These are phyloP conservation scores for Sphinx pinastri DNA, from an alignment of 2,888 invertebrate genomes.

Conservation along the genomic window DNA sequence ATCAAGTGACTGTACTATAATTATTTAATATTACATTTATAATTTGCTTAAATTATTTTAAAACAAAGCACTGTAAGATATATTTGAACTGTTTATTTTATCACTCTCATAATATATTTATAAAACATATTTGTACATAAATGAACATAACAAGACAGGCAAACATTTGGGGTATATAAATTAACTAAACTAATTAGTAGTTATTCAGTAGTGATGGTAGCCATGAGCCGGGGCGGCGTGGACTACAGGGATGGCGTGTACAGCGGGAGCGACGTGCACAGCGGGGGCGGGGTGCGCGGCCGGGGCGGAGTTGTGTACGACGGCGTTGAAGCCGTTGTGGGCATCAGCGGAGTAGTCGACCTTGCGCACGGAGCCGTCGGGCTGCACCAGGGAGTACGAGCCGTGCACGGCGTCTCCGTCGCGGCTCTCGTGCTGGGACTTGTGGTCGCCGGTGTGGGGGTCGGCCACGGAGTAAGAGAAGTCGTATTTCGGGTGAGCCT, in stretches of 20 bases:
- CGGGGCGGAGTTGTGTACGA: constrained; percentile 57
- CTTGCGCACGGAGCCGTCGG: constrained; percentile 80
- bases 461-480: constrained; percentile 82
- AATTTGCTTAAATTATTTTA: too few relatives aligned
- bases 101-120: not conserved
- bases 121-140: not conserved
- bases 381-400: constrained; percentile 77
- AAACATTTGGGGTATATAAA: not conserved
- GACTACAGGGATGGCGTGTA: constrained; percentile 45
- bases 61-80: not conserved
- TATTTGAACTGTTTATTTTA: not conserved
- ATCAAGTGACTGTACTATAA: too few relatives aligned
- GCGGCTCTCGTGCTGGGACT: constrained; percentile 79
- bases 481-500: constrained; percentile 74
- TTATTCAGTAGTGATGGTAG: constrained; percentile 41
- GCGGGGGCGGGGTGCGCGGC: constrained; percentile 46
- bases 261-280: constrained; percentile 30
- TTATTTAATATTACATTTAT: too few relatives aligned
- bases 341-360: constrained; percentile 84
- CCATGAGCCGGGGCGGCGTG: constrained; percentile 44
- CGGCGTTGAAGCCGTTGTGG: constrained; percentile 72
- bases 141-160: not conserved
- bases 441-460: constrained; percentile 83
- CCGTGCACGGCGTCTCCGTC: constrained; percentile 82
- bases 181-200: not conserved